Conservation (phyloP, 2,888 invertebrate genomes). For the Neocrepidodera transversa region DNA sequence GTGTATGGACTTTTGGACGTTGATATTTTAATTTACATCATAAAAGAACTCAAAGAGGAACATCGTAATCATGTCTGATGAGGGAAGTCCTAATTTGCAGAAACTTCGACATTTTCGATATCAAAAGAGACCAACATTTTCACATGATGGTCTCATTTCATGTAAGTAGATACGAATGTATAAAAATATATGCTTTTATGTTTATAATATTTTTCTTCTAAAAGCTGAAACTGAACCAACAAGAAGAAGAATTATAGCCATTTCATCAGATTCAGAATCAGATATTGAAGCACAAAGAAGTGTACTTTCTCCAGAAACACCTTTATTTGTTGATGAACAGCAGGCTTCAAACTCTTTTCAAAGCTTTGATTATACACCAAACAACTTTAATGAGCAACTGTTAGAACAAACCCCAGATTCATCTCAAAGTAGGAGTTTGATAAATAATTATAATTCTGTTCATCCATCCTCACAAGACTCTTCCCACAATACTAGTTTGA, state of each 20-base stretch:
- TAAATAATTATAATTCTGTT: not conserved
- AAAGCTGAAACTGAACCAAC: slow-evolving; percentile 17
- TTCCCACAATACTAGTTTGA: not conserved
- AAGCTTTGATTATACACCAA: not conserved
- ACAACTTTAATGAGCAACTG: not conserved
- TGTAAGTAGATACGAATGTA: slow-evolving; percentile 45
- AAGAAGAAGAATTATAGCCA: slow-evolving; percentile 37
- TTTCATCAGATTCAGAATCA: slow-evolving; percentile 64
- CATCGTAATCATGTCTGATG: slow-evolving; percentile 53
- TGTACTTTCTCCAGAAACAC: slow-evolving; percentile 1
- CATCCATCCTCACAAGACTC: not conserved
- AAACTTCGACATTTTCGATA: slow-evolving; percentile 74
- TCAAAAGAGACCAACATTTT: slow-evolving; percentile 66
- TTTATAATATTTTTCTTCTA: not conserved
- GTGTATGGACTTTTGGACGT: not conserved
- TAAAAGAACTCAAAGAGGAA: not conserved
- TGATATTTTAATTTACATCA: not conserved
- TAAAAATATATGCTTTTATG: not conserved
- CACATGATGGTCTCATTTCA: slow-evolving; percentile 48
- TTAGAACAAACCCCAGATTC: not conserved
- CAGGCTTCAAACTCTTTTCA: not conserved
- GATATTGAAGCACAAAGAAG: slow-evolving; percentile 54
- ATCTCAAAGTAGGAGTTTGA: slow-evolving; percentile 4
- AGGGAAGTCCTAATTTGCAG: slow-evolving; percentile 67
- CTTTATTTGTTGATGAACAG: not conserved